Evolutionary conservation across 1,140 invertebrate genomes (phyloP).

Genomic region (Magallana angulata): DNA sequence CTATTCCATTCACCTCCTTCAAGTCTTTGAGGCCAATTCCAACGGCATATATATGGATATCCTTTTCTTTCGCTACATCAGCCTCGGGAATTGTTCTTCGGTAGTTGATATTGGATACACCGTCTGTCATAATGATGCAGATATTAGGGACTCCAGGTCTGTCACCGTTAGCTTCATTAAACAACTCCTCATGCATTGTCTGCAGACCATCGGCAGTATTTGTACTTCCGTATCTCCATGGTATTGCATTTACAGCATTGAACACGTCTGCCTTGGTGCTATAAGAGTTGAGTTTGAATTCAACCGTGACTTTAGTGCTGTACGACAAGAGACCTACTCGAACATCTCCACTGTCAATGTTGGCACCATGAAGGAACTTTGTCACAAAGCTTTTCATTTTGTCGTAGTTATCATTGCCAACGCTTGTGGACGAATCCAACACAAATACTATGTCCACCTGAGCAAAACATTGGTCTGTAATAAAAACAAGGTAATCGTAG

Average conservation of each 20-base stretch:
- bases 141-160: slow-evolving; percentile 63
- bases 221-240: slow-evolving; percentile 60
- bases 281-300: slow-evolving; percentile 67
- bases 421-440: slow-evolving; percentile 68
- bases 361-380: slow-evolving; percentile 58
- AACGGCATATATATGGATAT: slow-evolving; percentile 67
- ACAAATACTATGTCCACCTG: slow-evolving; percentile 69
- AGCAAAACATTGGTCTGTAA: slow-evolving; percentile 33
- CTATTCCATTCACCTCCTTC: slow-evolving; percentile 63
- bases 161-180: slow-evolving; percentile 64
- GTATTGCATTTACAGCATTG: slow-evolving; percentile 59
- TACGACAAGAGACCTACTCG: slow-evolving; percentile 67
- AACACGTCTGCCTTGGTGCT: slow-evolving; percentile 54
- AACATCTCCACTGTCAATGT: slow-evolving; percentile 65
- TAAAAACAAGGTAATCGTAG: neutral
- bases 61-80: slow-evolving; percentile 41
- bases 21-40: slow-evolving; percentile 64
- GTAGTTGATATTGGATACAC: slow-evolving; percentile 63
- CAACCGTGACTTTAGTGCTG: slow-evolving; percentile 58
- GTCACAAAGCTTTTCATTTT: slow-evolving; percentile 64
- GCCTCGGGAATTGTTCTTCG: slow-evolving; percentile 49
- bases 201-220: slow-evolving; percentile 62
- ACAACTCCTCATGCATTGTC: slow-evolving; percentile 64
- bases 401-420: slow-evolving; percentile 63
- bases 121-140: slow-evolving; percentile 68